Evolutionary conservation across 1,140 invertebrate genomes (phyloP).

Genomic region (Pseudomyrmex sp.): DNA sequence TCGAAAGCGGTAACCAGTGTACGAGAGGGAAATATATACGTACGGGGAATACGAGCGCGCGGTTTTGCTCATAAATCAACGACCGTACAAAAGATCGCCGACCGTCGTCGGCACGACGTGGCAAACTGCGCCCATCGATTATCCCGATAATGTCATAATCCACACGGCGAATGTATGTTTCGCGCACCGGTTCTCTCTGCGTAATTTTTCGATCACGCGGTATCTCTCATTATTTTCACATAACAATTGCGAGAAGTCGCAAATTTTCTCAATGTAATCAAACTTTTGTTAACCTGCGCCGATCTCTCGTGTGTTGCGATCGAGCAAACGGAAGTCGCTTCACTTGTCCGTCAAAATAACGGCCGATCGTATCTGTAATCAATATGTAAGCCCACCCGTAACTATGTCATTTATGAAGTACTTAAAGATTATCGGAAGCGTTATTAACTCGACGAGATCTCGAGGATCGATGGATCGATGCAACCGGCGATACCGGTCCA

Average conservation of each 20-base stretch:
- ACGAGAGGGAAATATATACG: background rate
- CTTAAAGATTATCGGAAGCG: background rate
- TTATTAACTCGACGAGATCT: background rate
- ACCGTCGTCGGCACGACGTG: slow-evolving; percentile 43
- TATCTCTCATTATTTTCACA: background rate
- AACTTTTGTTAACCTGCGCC: background rate
- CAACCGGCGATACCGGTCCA: background rate
- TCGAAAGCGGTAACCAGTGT: slow-evolving; percentile 38
- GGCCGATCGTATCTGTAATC: background rate
- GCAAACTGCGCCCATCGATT: slow-evolving; percentile 70
- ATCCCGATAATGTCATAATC: slow-evolving; percentile 69
- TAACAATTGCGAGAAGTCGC: background rate
- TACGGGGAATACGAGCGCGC: slow-evolving; percentile 3
- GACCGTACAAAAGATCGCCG: slow-evolving; percentile 51
- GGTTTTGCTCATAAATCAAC: slow-evolving; percentile 66
- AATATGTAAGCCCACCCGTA: background rate
- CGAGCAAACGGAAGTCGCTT: background rate
- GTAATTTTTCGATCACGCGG: background rate
- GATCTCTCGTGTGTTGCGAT: background rate
- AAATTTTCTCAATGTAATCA: background rate
- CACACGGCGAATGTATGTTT: slow-evolving; percentile 12
- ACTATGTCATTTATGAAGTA: background rate
- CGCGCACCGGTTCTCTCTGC: background rate
- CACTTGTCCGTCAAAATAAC: background rate
- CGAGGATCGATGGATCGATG: background rate